phyloP scores from a whole-genome alignment of 2,888 invertebrate genomes.

The Napeogenes inachia region DNA sequence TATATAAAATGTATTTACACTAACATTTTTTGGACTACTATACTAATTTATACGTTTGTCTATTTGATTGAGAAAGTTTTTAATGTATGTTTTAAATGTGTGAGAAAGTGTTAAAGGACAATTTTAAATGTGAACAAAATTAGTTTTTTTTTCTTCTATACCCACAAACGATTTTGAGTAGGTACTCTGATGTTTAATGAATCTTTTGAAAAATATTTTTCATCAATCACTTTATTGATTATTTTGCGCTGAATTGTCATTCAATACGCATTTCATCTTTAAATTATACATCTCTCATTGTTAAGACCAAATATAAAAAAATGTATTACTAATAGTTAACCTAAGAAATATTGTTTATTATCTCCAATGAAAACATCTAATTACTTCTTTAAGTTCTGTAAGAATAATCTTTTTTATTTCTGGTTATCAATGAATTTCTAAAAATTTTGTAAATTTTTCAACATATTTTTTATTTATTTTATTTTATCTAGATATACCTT shows the following conservation, averaged over 20 bases:
- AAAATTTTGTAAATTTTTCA: no score
- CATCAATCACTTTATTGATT: constrained; percentile 54
- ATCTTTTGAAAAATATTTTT: constrained; percentile 65
- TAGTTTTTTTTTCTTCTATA: constrained; percentile 51
- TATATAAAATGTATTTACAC: no score
- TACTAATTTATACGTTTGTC: constrained; percentile 48
- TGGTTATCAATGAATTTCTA: no score
- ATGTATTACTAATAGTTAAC: neutral
- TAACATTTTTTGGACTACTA: no score
- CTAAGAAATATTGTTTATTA: no score
- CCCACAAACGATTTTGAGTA: constrained; percentile 58
- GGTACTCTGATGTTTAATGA: constrained; percentile 59
- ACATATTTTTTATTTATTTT: no score
- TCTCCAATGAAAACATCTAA: no score
- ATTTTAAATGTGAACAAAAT: constrained; percentile 55
- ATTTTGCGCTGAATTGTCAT: constrained; percentile 51
- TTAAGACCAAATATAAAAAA: constrained; percentile 19
- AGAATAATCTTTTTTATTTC: no score
- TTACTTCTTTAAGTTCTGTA: no score
- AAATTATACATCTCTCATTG: constrained; percentile 34
- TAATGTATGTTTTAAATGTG: no score
- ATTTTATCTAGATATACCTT: no score
- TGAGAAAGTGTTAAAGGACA: no score
- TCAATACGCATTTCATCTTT: constrained; percentile 48
- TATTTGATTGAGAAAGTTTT: constrained; percentile 47